Evolutionary conservation across 2,797 vertebrate species (phyloP).

Genomic region (Arctocebus calabarensis): DNA sequence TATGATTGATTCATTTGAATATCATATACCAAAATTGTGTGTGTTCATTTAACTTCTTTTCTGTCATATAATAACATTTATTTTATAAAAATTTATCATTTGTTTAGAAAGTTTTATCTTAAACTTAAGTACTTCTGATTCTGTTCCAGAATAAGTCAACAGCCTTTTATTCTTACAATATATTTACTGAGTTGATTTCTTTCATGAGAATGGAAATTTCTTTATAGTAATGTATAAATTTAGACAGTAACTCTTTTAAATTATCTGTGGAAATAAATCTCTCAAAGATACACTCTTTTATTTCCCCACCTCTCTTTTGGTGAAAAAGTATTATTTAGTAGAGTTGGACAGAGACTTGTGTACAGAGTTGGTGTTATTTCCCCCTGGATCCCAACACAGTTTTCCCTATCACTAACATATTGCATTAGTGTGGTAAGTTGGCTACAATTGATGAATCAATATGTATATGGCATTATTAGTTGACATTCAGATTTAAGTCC

Average conservation of each 20-base stretch:
- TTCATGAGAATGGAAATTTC: slow-evolving; percentile 21
- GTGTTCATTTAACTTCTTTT: slow-evolving; percentile 16
- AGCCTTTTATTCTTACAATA: slow-evolving; percentile 3
- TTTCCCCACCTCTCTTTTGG: not conserved
- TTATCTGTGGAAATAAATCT: not conserved
- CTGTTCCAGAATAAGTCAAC: not conserved
- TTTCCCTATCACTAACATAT: not conserved
- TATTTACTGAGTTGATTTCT: slow-evolving; percentile 9
- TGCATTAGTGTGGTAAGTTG: not conserved
- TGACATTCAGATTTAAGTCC: not conserved
- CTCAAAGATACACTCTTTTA: not conserved
- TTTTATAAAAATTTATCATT: slow-evolving; percentile 13
- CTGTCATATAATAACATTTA: slow-evolving; percentile 4
- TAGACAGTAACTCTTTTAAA: slow-evolving; percentile 5
- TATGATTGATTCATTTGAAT: slow-evolving; percentile 34
- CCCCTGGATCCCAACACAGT: not conserved
- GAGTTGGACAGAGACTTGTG: not conserved
- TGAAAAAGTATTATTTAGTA: not conserved
- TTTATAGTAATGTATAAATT: not conserved
- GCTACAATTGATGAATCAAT: not conserved
- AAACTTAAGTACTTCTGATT: slow-evolving; percentile 9
- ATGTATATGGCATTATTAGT: not conserved
- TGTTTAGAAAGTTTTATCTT: slow-evolving; percentile 18
- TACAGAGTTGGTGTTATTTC: not conserved
- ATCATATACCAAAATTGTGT: not conserved